Conservation (phyloP, 2,888 invertebrate species). For the Clanis bilineata region DNA sequence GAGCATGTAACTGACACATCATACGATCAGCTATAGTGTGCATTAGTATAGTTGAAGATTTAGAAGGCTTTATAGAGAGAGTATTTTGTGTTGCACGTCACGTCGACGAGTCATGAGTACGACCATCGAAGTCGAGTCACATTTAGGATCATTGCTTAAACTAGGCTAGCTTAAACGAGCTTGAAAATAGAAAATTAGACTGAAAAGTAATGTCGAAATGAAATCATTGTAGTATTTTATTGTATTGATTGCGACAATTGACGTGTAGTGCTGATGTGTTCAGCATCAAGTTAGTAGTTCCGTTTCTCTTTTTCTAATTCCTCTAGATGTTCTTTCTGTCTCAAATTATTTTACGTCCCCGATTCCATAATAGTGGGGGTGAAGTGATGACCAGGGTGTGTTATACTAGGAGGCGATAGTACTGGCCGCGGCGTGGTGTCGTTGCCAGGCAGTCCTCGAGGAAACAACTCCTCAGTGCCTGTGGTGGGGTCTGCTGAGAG, state of each 20-base stretch:
- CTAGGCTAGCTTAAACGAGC: constrained; percentile 42
- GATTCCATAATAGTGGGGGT: not conserved
- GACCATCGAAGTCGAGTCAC: constrained; percentile 39
- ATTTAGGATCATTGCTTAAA: constrained; percentile 42
- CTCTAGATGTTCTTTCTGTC: not conserved
- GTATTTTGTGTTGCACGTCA: constrained; percentile 34
- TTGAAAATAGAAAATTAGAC: constrained; percentile 38
- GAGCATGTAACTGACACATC: constrained; percentile 56
- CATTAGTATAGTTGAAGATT: constrained; percentile 57
- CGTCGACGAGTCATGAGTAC: constrained; percentile 57
- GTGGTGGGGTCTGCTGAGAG: constrained; percentile 97
- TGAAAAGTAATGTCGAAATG: not conserved
- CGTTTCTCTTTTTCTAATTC: not conserved
- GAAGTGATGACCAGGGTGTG: not conserved
- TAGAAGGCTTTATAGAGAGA: constrained; percentile 63
- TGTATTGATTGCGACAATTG: too few relatives aligned
- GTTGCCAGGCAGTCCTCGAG: constrained; percentile 71
- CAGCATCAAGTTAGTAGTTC: not conserved
- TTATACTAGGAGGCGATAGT: constrained; percentile 17
- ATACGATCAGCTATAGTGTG: constrained; percentile 52
- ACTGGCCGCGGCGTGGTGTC: constrained; percentile 70
- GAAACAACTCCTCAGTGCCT: constrained; percentile 83
- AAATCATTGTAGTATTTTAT: too few relatives aligned
- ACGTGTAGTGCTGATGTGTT: too few relatives aligned
- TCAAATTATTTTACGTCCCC: not conserved